A percentile compares a stretch with the other conserved stretches of the same genome.
phyloP scores from a whole-genome alignment of 1,140 invertebrate species.

The Philaenus spumarius region DNA sequence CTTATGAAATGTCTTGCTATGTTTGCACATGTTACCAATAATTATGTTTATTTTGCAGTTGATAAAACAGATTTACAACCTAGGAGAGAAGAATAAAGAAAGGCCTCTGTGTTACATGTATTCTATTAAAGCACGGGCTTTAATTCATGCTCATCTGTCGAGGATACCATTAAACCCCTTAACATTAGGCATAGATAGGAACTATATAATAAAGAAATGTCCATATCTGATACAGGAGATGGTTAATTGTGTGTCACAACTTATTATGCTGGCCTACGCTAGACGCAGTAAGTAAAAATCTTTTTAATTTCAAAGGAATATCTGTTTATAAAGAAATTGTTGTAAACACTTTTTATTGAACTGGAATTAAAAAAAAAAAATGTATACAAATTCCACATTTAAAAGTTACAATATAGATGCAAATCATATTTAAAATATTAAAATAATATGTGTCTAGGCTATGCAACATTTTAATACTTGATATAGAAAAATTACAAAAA shows the following conservation, averaged over 20 bases:
- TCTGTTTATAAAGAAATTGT: no score
- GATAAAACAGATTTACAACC: constrained; percentile 81
- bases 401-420: no score
- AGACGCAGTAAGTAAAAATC: constrained; percentile 61
- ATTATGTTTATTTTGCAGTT: constrained; percentile 59
- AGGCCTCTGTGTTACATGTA: constrained; percentile 88
- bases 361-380: no score
- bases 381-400: no score
- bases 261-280: constrained; percentile 87
- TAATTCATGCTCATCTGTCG: constrained; percentile 90
- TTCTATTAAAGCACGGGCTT: constrained; percentile 90
- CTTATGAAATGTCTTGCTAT: no score
- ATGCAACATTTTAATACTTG: no score
- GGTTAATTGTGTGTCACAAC: constrained; percentile 90
- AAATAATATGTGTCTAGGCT: no score
- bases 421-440: no score
- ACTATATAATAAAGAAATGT: constrained; percentile 87
- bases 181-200: constrained; percentile 76
- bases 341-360: no score
- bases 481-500: no score
- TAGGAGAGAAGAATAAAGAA: constrained; percentile 93
- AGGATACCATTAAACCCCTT: constrained; percentile 71
- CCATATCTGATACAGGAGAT: constrained; percentile 97
- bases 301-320: not conserved
- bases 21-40: no score